phyloP scores from a whole-genome alignment of 2,797 vertebrate genomes.

The Dipus sagitta region DNA sequence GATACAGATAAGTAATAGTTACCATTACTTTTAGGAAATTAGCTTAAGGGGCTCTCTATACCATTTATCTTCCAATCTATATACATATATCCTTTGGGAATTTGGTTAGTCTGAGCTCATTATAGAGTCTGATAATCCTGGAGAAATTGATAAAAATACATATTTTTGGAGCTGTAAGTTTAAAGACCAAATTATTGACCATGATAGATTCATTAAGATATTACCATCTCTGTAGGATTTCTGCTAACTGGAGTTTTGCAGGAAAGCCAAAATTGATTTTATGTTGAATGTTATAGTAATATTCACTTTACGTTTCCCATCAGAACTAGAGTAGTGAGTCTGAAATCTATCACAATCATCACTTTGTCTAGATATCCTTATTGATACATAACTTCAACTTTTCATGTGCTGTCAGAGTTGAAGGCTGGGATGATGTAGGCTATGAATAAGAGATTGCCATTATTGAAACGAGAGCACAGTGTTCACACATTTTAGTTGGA shows the following conservation, averaged over 20 bases:
- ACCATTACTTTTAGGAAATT: background rate
- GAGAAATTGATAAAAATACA: background rate
- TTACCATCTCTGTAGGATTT: background rate
- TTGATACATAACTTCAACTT: slow-evolving; percentile 41
- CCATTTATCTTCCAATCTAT: background rate
- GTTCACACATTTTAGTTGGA: slow-evolving; percentile 15
- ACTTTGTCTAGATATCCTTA: background rate
- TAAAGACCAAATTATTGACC: background rate
- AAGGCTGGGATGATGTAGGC: background rate
- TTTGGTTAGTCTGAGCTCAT: background rate
- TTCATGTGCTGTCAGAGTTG: slow-evolving; percentile 8
- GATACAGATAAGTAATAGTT: background rate
- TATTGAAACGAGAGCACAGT: background rate
- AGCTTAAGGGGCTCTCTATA: background rate
- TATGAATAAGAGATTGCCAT: slow-evolving; percentile 4
- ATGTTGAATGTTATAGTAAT: background rate
- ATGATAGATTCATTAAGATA: background rate
- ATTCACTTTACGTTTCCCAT: slow-evolving; percentile 32
- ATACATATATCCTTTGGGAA: background rate
- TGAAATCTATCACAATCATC: slow-evolving; percentile 24
- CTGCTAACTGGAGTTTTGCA: background rate
- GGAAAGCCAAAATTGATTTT: background rate
- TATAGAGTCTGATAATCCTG: background rate
- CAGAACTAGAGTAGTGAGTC: background rate
- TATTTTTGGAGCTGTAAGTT: background rate